These are phyloP conservation scores for Dinoponera quadriceps DNA, from an alignment of 1,140 invertebrate genomes.

Conservation along the genomic window DNA sequence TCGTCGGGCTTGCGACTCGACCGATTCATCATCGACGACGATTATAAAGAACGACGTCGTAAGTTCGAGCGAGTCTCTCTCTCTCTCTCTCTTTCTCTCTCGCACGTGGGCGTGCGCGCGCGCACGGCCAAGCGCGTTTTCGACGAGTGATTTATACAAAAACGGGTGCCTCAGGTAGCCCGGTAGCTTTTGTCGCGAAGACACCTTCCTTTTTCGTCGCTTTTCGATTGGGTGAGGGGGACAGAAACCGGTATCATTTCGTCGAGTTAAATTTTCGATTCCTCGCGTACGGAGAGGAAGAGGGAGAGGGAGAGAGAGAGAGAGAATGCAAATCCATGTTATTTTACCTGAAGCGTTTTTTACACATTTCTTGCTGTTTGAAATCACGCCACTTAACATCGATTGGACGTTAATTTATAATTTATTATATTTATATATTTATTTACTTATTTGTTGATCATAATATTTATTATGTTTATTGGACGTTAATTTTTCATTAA, in stretches of 20 bases:
- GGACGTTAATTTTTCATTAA: too few species aligned
- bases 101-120: too few species aligned
- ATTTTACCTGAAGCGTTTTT: too few species aligned
- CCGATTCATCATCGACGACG: conserved; percentile 16
- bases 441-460: too few species aligned
- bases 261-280: background rate
- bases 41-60: conserved; percentile 4
- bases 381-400: too few species aligned
- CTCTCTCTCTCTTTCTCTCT: background rate
- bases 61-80: conserved; percentile 1
- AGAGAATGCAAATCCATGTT: too few species aligned
- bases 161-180: conserved; percentile 21
- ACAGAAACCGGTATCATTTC: conserved; percentile 31
- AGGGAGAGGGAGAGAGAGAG: too few species aligned
- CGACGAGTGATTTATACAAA: conserved; percentile 19
- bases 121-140: background rate
- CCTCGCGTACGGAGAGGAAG: background rate
- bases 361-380: too few species aligned
- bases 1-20: conserved; percentile 16
- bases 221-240: background rate
- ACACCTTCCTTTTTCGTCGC: conserved; percentile 11
- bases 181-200: conserved; percentile 9
- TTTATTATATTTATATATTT: too few species aligned
- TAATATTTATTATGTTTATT: too few species aligned
- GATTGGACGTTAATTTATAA: too few species aligned